These are phyloP conservation scores for Argyresthia goedartella DNA, from an alignment of 2,888 invertebrate species.

Conservation along the genomic window DNA sequence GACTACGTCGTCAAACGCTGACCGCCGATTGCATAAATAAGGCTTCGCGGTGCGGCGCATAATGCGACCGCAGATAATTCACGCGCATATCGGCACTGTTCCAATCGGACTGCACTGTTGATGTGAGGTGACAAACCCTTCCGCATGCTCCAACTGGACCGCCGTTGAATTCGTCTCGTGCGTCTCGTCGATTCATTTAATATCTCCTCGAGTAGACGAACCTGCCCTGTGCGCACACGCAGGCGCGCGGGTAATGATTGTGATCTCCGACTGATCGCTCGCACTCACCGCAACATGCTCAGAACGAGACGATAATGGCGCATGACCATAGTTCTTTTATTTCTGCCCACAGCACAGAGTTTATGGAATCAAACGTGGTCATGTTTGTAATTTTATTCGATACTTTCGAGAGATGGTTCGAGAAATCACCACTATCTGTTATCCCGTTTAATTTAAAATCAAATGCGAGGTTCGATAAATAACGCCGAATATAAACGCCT, in stretches of 20 bases:
- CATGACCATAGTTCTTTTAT: slow-evolving; percentile 39
- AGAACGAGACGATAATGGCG: slow-evolving; percentile 61
- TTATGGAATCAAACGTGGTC: slow-evolving; percentile 31
- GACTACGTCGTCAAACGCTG: neutral
- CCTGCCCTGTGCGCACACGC: neutral
- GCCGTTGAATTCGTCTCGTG: slow-evolving; percentile 9
- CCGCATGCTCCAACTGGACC: slow-evolving; percentile 27
- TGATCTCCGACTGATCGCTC: slow-evolving; percentile 46
- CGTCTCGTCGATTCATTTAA: slow-evolving; percentile 27
- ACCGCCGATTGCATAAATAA: slow-evolving; percentile 57
- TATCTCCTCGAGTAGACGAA: slow-evolving; percentile 27
- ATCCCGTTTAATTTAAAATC: too few species aligned
- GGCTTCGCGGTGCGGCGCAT: slow-evolving; percentile 48
- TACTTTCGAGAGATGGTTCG: too few species aligned
- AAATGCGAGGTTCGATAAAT: too few species aligned
- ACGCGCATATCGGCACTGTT: slow-evolving; percentile 43
- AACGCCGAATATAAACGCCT: slow-evolving; percentile 22
- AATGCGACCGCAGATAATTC: slow-evolving; percentile 52
- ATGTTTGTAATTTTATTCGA: too few species aligned
- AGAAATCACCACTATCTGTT: too few species aligned
- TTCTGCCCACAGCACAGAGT: slow-evolving; percentile 39
- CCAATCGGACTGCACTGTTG: slow-evolving; percentile 34
- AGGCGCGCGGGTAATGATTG: slow-evolving; percentile 41
- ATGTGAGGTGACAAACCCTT: slow-evolving; percentile 51
- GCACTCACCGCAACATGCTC: slow-evolving; percentile 55